These are phyloP conservation scores for Deroptyus accipitrinus DNA, from an alignment of 2,113 vertebrate species.

Conservation along the genomic window DNA sequence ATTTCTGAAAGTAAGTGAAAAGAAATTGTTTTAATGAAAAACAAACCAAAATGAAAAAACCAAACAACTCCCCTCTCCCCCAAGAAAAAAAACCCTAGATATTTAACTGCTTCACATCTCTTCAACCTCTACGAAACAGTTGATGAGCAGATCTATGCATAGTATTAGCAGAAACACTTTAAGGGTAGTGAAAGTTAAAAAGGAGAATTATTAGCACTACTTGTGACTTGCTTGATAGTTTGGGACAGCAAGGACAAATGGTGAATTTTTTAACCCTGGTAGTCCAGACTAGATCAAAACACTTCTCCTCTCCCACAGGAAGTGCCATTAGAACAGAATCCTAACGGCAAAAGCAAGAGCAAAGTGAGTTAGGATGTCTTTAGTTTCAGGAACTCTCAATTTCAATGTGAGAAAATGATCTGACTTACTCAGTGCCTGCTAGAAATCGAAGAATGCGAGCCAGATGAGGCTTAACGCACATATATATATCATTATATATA, in stretches of 20 bases:
- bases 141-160: background rate
- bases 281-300: background rate
- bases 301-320: background rate
- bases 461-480: background rate
- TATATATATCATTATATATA: too few species aligned
- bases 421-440: background rate
- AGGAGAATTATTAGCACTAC: background rate
- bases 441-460: background rate
- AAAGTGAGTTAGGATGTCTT: background rate
- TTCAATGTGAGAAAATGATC: background rate
- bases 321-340: background rate
- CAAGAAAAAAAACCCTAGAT: background rate
- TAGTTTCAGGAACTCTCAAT: background rate
- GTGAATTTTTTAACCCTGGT: background rate
- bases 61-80: background rate
- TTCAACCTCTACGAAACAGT: background rate
- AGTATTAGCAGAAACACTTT: background rate
- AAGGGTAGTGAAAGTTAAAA: background rate
- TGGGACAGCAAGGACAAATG: background rate
- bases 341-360: background rate
- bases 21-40: background rate
- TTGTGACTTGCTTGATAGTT: background rate
- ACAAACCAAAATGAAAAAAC: background rate
- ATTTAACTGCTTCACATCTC: background rate
- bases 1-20: background rate